A percentile compares a stretch with the other conserved stretches of the same genome.
Evolutionary conservation across 2,113 vertebrate genomes (phyloP).

Genomic region (Oriolus oriolus): DNA sequence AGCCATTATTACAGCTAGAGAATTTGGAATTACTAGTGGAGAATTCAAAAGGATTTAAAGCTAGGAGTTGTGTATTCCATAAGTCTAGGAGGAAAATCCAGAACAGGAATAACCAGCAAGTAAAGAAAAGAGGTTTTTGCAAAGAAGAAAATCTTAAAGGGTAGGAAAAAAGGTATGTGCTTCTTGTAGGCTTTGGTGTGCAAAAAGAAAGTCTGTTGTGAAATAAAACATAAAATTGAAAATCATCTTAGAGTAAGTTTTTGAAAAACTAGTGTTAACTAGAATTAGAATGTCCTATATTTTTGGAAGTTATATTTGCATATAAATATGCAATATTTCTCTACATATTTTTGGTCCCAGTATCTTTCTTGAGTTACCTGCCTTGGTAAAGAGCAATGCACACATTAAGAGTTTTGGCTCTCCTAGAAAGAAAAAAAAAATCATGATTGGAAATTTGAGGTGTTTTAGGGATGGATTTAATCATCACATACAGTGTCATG

Average conservation of each 20-base stretch:
- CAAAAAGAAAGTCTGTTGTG: background rate
- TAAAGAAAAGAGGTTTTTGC: background rate
- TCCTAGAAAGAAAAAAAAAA: background rate
- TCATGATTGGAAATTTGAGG: background rate
- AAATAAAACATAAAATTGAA: background rate
- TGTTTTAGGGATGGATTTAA: background rate
- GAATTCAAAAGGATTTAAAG: background rate
- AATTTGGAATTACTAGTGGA: background rate
- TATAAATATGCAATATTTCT: background rate
- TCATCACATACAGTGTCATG: background rate
- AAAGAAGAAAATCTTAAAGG: background rate
- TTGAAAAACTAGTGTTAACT: background rate
- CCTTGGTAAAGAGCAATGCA: background rate
- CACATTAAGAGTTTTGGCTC: background rate
- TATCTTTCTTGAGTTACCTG: background rate
- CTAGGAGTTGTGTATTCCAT: background rate
- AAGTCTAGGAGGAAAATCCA: background rate
- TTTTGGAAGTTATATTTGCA: background rate
- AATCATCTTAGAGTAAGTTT: background rate
- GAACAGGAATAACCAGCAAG: background rate
- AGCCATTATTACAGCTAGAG: background rate
- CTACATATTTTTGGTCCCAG: background rate
- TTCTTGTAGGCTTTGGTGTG: background rate
- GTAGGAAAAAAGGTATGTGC: background rate
- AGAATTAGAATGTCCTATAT: background rate